A percentile compares a stretch with the other conserved stretches of the same genome.
Conservation (phyloP, 53 echinoderm and acorn worm genomes). For the Arbacia lixula region DNA sequence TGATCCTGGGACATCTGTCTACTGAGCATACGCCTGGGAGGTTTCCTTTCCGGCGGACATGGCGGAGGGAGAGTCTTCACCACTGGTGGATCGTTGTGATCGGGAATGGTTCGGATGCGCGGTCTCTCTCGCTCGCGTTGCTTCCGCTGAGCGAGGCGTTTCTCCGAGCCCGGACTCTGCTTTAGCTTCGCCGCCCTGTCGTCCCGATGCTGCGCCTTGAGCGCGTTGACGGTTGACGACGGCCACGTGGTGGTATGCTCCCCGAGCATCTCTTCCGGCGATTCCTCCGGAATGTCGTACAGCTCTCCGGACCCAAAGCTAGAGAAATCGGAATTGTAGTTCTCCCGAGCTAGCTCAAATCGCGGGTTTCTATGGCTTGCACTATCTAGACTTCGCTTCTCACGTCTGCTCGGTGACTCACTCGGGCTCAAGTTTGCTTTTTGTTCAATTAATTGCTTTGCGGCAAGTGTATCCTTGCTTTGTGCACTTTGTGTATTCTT, state of each 20-base stretch:
- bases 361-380: conserved; percentile 13
- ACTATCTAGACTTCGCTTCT: not conserved
- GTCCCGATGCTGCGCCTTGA: conserved; percentile 25
- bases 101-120: not conserved
- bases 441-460: not conserved
- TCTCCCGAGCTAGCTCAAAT: conserved; percentile 60
- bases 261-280: conserved; percentile 68
- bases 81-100: not conserved
- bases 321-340: conserved; percentile 63
- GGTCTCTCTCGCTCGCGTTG: conserved; percentile 5
- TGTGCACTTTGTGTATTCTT: not conserved
- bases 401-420: conserved; percentile 4
- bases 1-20: conserved; percentile 52
- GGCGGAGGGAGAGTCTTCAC: not conserved
- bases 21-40: conserved; percentile 21
- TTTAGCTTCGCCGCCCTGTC: not conserved
- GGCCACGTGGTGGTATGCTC: conserved; percentile 1
- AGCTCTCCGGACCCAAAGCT: conserved; percentile 76
- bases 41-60: not conserved
- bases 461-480: conserved; percentile 37
- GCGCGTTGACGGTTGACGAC: conserved; percentile 18
- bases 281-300: conserved; percentile 94
- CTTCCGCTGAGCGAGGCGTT: not conserved
- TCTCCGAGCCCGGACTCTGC: not conserved
- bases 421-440: conserved; percentile 11